phyloP scores from a whole-genome alignment of 1,140 invertebrate species.

The Nixonia krombeini region DNA sequence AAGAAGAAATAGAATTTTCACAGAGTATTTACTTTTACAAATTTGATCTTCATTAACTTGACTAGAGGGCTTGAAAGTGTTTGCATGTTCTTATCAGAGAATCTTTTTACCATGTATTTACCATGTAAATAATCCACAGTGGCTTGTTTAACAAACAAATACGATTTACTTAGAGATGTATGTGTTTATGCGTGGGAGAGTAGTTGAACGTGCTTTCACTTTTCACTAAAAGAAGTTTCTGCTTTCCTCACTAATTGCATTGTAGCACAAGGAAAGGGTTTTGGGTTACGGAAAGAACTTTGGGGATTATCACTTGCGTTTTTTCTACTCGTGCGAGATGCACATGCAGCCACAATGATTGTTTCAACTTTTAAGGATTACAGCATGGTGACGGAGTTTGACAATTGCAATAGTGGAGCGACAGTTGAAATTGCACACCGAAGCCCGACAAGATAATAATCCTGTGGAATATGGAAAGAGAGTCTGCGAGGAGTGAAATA shows the following conservation, averaged over 20 bases:
- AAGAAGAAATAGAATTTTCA: too few relatives aligned
- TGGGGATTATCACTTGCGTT: constrained; percentile 3
- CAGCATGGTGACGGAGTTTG: constrained; percentile 3
- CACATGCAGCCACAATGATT: constrained; percentile 7
- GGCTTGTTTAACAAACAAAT: too few relatives aligned
- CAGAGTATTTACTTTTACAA: too few relatives aligned
- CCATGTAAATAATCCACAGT: too few relatives aligned
- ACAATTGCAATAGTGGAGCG: neutral
- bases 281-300: neutral
- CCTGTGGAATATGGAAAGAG: constrained; percentile 7
- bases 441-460: constrained; percentile 18
- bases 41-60: too few relatives aligned
- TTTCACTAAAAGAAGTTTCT: neutral
- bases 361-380: constrained; percentile 9
- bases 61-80: too few relatives aligned
- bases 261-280: neutral
- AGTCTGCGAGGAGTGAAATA: neutral
- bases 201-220: neutral
- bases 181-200: too few relatives aligned
- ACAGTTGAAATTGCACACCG: constrained; percentile 14
- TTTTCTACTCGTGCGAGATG: neutral
- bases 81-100: too few relatives aligned
- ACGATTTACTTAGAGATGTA: too few relatives aligned
- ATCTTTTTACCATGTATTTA: too few relatives aligned
- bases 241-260: neutral